Conservation (phyloP, 2,113 vertebrate species). For the Tor tambroides region DNA sequence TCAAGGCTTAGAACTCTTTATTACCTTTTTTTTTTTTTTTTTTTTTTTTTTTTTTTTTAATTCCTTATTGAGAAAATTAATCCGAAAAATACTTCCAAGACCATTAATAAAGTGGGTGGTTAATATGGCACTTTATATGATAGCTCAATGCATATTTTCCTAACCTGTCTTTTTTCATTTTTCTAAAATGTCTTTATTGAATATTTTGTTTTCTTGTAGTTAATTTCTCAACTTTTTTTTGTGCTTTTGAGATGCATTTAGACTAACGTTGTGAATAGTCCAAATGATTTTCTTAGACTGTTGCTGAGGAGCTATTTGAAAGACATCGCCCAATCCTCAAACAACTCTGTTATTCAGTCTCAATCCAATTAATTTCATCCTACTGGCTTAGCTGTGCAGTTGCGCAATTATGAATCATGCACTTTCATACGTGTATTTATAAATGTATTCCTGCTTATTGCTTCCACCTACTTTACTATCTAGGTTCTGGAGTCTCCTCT, state of each 20-base stretch:
- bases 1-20: no score
- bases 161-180: no score
- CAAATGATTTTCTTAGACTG: not conserved
- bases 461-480: conserved; percentile 39
- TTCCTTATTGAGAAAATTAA: no score
- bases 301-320: not conserved
- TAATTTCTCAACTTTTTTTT: not conserved
- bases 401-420: conserved; percentile 37
- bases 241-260: not conserved
- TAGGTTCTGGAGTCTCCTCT: conserved; percentile 51
- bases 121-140: no score
- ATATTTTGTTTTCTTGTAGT: not conserved
- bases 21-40: no score
- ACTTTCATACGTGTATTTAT: not conserved
- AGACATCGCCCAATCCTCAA: no score
- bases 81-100: no score
- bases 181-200: no score
- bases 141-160: no score
- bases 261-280: not conserved
- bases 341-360: not conserved
- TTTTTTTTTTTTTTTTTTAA: no score
- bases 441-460: conserved; percentile 45
- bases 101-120: no score
- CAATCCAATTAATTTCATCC: not conserved
- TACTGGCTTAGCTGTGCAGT: not conserved